These are phyloP conservation scores for Eulemur mongoz DNA, from an alignment of 2,797 vertebrate species.

Conservation along the genomic window DNA sequence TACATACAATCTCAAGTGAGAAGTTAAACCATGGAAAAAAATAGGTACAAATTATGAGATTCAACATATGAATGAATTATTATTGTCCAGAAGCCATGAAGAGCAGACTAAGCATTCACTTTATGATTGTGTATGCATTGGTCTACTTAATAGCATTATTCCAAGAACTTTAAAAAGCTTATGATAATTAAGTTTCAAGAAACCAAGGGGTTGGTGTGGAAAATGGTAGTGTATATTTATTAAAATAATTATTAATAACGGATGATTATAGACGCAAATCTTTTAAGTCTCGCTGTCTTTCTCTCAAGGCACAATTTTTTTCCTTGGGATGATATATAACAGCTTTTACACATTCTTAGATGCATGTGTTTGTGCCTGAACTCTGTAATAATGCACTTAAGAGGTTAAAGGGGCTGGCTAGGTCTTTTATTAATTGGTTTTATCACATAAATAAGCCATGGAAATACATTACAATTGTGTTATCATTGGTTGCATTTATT, in stretches of 20 bases:
- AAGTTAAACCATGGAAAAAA: constrained; percentile 74
- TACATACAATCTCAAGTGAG: constrained; percentile 62
- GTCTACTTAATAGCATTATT: constrained; percentile 69
- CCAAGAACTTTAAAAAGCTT: constrained; percentile 52
- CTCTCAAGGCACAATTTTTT: background rate
- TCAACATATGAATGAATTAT: constrained; percentile 66
- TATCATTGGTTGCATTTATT: constrained; percentile 80
- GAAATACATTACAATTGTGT: constrained; percentile 76
- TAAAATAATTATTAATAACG: constrained; percentile 60
- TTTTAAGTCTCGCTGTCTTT: background rate
- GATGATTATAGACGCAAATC: background rate
- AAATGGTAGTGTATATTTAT: constrained; percentile 63
- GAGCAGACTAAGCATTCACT: constrained; percentile 65
- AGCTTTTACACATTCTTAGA: constrained; percentile 54
- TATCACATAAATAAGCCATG: constrained; percentile 77
- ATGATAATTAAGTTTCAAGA: constrained; percentile 76
- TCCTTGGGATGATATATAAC: constrained; percentile 37
- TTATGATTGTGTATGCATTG: constrained; percentile 65
- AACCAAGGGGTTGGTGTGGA: constrained; percentile 34
- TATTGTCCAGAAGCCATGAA: constrained; percentile 75
- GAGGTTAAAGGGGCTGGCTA: constrained; percentile 68
- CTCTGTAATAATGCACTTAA: constrained; percentile 75
- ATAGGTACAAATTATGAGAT: constrained; percentile 76
- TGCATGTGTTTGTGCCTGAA: constrained; percentile 57
- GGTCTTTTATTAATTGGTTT: constrained; percentile 78